Evolutionary conservation across 2,888 invertebrate species (phyloP).

Genomic region (Paralinhomoeus sp.): DNA sequence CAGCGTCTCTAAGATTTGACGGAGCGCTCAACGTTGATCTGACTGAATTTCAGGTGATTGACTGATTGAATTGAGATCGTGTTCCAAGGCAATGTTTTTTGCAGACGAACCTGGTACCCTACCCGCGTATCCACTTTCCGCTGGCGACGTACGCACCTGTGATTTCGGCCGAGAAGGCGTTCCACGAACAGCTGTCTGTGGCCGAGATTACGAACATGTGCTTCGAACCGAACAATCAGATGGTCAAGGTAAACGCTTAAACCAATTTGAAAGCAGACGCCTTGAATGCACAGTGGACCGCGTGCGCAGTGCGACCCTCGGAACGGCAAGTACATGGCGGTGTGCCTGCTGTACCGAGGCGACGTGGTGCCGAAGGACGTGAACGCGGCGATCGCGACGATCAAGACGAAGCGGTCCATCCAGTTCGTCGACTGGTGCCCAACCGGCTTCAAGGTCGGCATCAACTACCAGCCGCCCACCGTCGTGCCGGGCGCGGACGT

Average conservation of each 20-base stretch:
- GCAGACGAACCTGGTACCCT: conserved; percentile 37
- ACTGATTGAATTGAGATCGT: too few species aligned
- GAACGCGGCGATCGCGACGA: conserved; percentile 77
- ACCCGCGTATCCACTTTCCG: too few species aligned
- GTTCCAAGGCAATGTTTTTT: too few species aligned
- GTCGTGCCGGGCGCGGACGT: conserved; percentile 37
- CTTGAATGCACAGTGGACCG: too few species aligned
- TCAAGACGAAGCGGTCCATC: conserved; percentile 82
- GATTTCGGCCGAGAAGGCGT: conserved; percentile 11
- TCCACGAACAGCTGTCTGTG: conserved; percentile 8
- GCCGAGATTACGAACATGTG: conserved; percentile 75
- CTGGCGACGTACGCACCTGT: conserved; percentile 35
- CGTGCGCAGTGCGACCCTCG: conserved; percentile 38
- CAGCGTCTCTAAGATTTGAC: conserved; percentile 1
- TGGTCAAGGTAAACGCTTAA: too few species aligned
- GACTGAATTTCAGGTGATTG: conserved; percentile 1
- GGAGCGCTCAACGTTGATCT: conserved; percentile 1
- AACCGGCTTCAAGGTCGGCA: too few species aligned
- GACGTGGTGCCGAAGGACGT: conserved; percentile 82
- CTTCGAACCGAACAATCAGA: conserved; percentile 45
- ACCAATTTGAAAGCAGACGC: too few species aligned
- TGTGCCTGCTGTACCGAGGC: conserved; percentile 38
- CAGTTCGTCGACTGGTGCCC: too few species aligned
- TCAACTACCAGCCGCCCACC: too few species aligned
- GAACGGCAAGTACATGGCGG: conserved; percentile 32